Conservation (phyloP, 2,888 invertebrate species). For the Metalampra italica region DNA sequence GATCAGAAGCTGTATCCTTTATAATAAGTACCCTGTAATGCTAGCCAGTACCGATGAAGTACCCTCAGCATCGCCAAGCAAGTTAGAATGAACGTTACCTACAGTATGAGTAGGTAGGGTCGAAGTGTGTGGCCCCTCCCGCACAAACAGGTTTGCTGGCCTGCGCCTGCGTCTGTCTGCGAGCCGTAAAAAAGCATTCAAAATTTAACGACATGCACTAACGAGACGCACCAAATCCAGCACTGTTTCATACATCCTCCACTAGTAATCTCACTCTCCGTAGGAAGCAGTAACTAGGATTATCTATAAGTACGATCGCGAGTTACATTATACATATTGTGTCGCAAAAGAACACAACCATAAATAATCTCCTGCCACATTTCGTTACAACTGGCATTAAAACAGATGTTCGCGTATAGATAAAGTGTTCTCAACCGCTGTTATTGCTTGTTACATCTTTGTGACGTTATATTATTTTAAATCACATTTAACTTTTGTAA, state of each 20-base stretch:
- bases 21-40: no score
- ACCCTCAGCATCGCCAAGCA: no score
- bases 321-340: constrained; percentile 34
- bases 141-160: constrained; percentile 51
- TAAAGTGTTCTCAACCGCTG: constrained; percentile 44
- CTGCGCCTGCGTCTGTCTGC: constrained; percentile 21
- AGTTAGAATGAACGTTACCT: neutral
- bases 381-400: constrained; percentile 49
- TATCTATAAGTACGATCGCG: constrained; percentile 50
- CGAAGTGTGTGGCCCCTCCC: constrained; percentile 48
- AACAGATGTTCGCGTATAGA: constrained; percentile 55
- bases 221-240: constrained; percentile 31
- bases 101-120: constrained; percentile 3
- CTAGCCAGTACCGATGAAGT: no score
- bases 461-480: constrained; percentile 20
- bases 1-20: no score
- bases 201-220: constrained; percentile 55
- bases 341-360: constrained; percentile 38
- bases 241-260: constrained; percentile 42
- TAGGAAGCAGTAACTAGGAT: constrained; percentile 30
- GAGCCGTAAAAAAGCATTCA: constrained; percentile 56
- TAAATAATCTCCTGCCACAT: constrained; percentile 55
- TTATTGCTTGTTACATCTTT: constrained; percentile 34
- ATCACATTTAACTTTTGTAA: no score
- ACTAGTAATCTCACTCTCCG: constrained; percentile 59